A percentile compares a stretch with the other conserved stretches of the same genome.
These are phyloP conservation scores for Cottus gobio DNA, from an alignment of 2,113 vertebrate species.

Conservation along the genomic window DNA sequence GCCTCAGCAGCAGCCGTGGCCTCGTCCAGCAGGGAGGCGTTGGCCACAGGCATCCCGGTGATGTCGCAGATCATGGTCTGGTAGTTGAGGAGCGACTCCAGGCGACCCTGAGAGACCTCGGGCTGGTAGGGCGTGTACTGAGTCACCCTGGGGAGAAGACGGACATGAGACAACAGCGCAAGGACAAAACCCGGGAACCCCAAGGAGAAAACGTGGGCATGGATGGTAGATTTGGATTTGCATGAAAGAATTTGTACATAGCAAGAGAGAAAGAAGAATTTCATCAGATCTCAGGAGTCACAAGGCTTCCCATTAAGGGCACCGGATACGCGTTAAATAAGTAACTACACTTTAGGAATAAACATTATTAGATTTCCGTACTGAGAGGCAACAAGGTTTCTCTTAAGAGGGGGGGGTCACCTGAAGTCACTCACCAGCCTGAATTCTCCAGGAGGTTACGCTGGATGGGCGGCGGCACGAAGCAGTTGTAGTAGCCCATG, in stretches of 20 bases:
- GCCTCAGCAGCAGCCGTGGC: conserved; percentile 97
- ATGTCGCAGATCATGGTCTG: conserved; percentile 99
- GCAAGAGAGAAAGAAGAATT: background rate
- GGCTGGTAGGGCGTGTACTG: conserved; percentile 99
- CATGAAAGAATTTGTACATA: conserved; percentile 25
- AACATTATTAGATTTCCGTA: conserved; percentile 2
- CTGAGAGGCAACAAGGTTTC: background rate
- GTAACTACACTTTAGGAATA: conserved; percentile 12
- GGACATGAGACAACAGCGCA: conserved; percentile 7
- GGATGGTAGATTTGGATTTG: conserved; percentile 17
- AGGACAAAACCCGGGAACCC: background rate
- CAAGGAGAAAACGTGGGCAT: conserved; percentile 6
- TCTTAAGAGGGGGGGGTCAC: background rate
- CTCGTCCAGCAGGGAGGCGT: conserved; percentile 95
- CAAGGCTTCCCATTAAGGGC: conserved; percentile 22
- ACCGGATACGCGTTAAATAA: conserved; percentile 30
- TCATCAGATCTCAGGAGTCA: conserved; percentile 50
- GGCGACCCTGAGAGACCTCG: conserved; percentile 94
- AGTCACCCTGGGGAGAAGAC: conserved; percentile 87
- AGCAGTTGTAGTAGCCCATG: conserved; percentile 99
- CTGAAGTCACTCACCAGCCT: conserved; percentile 89
- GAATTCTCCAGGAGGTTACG: conserved; percentile 96
- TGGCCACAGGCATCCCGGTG: conserved; percentile 93
- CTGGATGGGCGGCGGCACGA: conserved; percentile 90
- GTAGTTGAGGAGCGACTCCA: conserved; percentile 97